Evolutionary conservation across 2,888 invertebrate genomes (phyloP), one percentile per base, ranked within the genome.

Genomic region (Pollenia amentaria): DNA sequence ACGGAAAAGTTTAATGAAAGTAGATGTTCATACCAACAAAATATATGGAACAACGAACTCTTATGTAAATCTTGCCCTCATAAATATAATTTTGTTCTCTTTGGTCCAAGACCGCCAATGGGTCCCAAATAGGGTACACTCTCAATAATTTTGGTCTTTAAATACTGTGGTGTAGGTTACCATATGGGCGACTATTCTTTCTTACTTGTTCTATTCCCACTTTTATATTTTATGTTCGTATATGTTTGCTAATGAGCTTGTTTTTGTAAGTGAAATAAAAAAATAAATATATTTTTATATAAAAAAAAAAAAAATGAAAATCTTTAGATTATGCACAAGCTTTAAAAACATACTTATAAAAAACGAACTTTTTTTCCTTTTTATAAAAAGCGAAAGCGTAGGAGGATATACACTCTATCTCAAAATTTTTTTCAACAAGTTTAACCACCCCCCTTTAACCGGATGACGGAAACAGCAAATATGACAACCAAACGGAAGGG

Each of bases 391-490:
- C 21, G 44, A 70, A 38, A 53, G 2, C 53, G 46, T 11, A 65
- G 16, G 18, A 55, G 21, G 12, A 29, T 60, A 62, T 60, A 78
- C 18, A 10, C 14, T 51, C 3, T 67, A 29, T 73, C 29, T 18
- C 29, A 1, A 29, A 29, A 42, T 55, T 21, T 46, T 67, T 44
- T 62, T 18, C 18, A 65, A 60, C 48, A 65, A 67, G 9, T 79
- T 78, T 51, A 29, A 12, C 40, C 80, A 83, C 72, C 72, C 84
- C 51, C 70, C 62, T 76, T 69, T 42, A 80, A 87, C 72, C 91
- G 92, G 91, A 91, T 90, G 85, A 90, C 90, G 91, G 91, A 92
- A 92, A 92, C 92, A 91, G 92, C 90, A 91, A 90, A 92, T 92
- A 90, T 92, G 91, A 90, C 92, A 91, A 89, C 89, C 69, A 88